These are phyloP conservation scores for Carcinoscorpius rotundicauda DNA, from an alignment of 1,140 invertebrate species.

Conservation along the genomic window DNA sequence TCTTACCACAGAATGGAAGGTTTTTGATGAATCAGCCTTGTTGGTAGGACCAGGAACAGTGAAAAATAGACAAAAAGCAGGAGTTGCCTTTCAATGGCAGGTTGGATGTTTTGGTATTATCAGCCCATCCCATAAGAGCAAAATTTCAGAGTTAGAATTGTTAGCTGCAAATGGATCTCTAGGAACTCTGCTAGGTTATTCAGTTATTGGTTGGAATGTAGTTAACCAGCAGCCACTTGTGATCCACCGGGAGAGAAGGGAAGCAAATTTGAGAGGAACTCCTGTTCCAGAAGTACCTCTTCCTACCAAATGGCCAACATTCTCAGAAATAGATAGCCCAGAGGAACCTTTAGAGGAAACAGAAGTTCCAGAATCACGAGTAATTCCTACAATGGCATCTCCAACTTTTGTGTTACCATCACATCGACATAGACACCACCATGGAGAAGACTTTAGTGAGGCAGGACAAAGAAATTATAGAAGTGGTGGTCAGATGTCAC, in stretches of 20 bases:
- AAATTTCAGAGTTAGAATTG: constrained; percentile 45
- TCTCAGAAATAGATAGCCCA: constrained; percentile 11
- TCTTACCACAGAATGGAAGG: constrained; percentile 27
- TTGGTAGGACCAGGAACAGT: constrained; percentile 46
- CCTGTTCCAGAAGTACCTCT: constrained; percentile 20
- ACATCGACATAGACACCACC: constrained; percentile 21
- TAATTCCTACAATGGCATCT: constrained; percentile 31
- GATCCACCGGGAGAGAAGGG: constrained; percentile 33
- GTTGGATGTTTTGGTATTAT: constrained; percentile 53
- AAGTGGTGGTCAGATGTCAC: constrained; percentile 9
- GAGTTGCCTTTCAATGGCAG: constrained; percentile 43
- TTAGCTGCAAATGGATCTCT: constrained; percentile 49
- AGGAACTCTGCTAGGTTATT: constrained; percentile 43
- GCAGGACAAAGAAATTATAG: not conserved
- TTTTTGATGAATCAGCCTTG: constrained; percentile 37
- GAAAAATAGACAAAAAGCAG: constrained; percentile 36
- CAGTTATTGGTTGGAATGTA: constrained; percentile 51
- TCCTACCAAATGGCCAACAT: constrained; percentile 15
- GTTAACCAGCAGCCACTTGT: constrained; percentile 6
- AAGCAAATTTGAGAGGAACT: constrained; percentile 29
- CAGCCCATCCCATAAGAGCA: constrained; percentile 40
- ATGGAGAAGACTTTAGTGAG: constrained; percentile 9
- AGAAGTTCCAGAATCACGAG: constrained; percentile 30
- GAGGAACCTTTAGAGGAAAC: constrained; percentile 18
- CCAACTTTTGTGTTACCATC: constrained; percentile 26